Base-by-base conservation (phyloP, 2,797 vertebrate genomes). In the Cephalopachus bancanus region DNA sequence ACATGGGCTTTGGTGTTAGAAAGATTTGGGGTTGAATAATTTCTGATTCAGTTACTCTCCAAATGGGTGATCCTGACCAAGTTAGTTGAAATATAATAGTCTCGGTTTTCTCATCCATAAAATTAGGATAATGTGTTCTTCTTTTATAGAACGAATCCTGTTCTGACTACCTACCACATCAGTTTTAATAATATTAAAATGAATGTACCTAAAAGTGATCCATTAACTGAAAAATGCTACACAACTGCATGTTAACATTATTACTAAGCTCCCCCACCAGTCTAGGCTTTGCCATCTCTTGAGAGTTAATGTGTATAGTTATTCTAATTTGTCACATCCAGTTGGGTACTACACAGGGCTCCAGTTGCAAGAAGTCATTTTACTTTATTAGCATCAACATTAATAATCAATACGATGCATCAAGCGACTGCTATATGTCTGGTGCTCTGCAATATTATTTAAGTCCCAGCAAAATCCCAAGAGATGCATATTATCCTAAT, bases 101-200 rank as follows among this genome's bases (percentile, higher is more conserved):
- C 53, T 97, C 53, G 44, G 4, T 86, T 93, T 97, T 83, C 53
- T 87, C 55, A 33, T 60, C 37, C 78, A 26, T 93, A 60, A 85
- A 59, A 83, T 19, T 15, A 33, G n/a, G 49, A 69, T 91, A 80
- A 64, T 57, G 37, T 37, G 60, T 5, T 51, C 71, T 89, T 90
- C 60, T 60, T 83, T 95, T 75, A 44, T 30, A 86, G 53, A 74
- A 83, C 17, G 53, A 65, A 83, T 44, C 20, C 53, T 83, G 20
- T 53, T 75, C 30, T 75, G 6, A 7, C 24, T 28, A 79, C 10
- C 60, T 19, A 75, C 49, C 26, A 76, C 51, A 75, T 17, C 9
- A 3, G 14, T 55, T 87, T 87, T 85, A 37, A 10, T 87, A 72
- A 91, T 16, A 78, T 85, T 51, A 78, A 90, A 81, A 59, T 28